Base-by-base conservation (phyloP, 2,797 vertebrate genomes). In the Sus cebifrons region DNA sequence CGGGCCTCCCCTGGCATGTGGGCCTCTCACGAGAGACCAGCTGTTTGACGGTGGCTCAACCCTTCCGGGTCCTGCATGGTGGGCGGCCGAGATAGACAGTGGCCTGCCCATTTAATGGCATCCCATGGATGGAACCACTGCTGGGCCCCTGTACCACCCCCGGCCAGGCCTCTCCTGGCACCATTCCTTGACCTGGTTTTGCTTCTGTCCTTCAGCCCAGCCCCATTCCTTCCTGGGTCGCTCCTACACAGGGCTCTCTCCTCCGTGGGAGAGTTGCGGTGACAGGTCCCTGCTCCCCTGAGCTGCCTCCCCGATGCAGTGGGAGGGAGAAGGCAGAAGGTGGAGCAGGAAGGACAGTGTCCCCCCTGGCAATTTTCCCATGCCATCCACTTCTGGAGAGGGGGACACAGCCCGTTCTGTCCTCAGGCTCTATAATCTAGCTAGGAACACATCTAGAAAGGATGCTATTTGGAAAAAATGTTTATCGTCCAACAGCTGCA, bases 61-160 rank as follows among this genome's bases (percentile, higher is more conserved):
- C 25, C 40, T 13, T 32, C 23, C 3, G 16, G 71, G 67, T 32
- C 2, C 2, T 1, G 5, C 5, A 6, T 16, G 54, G 0, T 9
- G 40, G 75, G 13, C 0, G 9, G 68, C 75, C 21, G n/a, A 58
- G 29, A 84, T 20, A 14, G 60, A 32, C 7, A 12, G 70, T 11
- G 5, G 20, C 18, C 23, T 81, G 73, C 36, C 27, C 70, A 1
- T 4, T 17, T 11, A 0, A 2, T 32, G 27, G 79, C 60, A 44
- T 71, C 40, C 40, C 25, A 9, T 3, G 54, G 23, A 32, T 2
- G 52, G 23, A 75, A 44, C n/a, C 25, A 4, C 36, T 13, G 0
- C 58, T 9, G 44, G 75, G 62, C 71, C 17, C 65, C 21, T 7
- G 3, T 0, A 8, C n/a, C 70, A 3, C 81, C 49, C 49, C 27